Evolutionary conservation across 2,113 vertebrate genomes (phyloP), one percentile per base, ranked within the genome.

Genomic region (Labeo rohita): DNA sequence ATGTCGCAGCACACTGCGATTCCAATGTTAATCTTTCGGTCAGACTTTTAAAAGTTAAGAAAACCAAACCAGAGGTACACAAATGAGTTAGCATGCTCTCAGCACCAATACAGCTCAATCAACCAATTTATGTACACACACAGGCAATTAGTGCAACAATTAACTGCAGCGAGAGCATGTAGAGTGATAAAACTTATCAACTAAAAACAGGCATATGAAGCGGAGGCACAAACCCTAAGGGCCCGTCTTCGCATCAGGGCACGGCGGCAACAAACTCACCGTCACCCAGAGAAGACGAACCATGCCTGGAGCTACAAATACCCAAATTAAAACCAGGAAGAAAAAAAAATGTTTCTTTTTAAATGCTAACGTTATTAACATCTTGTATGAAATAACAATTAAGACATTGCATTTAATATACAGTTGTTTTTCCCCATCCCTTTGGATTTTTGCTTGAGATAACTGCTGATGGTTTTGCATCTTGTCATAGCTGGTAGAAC

Each of bases 401-500:
- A 95, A 95, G 94, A 96, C 93, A 95, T 94, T 95, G 95, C 94
- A 96, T 95, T 94, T 95, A 93, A 95, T 94, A 95, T 93, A 97
- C 95, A 95, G 94, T 93, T 95, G 90, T 90, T 91, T 88, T 85
- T 83, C 92, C 87, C 61, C 85, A 73, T 91, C 96, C 96, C 96
- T 97, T 97, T 97, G 96, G 96, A 95, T 93, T 97, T 81, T 94
- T 96, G 96, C 96, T 96, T 97, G 43, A 54, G 61, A 73, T 86
- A 80, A 80, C 68, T 39, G 85, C 93, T 95, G 94, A 96, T 96
- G 92, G 93, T 94, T 97, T 96, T 97, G 95, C 96, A 97, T 97
- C 95, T 39, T 95, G 96, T 97, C 95, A 96, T 95, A 95, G 96
- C 96, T 97, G 95, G 95, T 97, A 97, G 95, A 96, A 95, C 95